Base-by-base conservation (phyloP, 2,113 vertebrate genomes). In the Abramis brama region DNA sequence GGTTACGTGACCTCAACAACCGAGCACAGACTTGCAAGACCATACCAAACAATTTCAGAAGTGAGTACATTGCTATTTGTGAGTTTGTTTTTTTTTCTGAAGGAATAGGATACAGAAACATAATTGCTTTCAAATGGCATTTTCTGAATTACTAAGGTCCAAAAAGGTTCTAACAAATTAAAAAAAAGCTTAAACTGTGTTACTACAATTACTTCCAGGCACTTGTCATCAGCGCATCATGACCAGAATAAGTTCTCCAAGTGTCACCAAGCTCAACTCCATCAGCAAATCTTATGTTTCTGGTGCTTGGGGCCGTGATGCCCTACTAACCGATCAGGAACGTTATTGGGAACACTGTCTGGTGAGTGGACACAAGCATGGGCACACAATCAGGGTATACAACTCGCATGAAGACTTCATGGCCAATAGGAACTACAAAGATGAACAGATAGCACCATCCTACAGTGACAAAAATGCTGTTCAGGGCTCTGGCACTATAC, bases 261-360 rank as follows among this genome's bases (percentile, higher is more conserved):
- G 93, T 4, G 13, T 95, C 12, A 95, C 93, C 39, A 96, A 96
- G 86, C 88, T 97, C 88, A 96, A 96, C 89, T 96, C 96, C 85
- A 89, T 30, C 60, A 96, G 97, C 39, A 96, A 94, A 89, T 60
- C 45, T 75, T 94, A 91, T 86, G 94, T 88, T n/a, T 95, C 94
- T 0, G 97, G 97, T 2, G 96, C 96, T 0, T 98, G 97, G 97
- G 96, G 97, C 2, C 94, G 93, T 79, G 95, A 97, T 87, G 93
- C 95, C 3, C 87, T 87, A 25, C 9, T 4, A 19, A 66, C 75
- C 30, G 77, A 33, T 0, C 90, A 93, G 27, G 87, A 91, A 7
- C 84, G 87, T 10, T 97, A 96, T 27, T 99, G 96, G 96, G 93
- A 97, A 80, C 95, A 95, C 9, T 93, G 96, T 15, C 59, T 99